These are phyloP conservation scores for Enteromius mattozi DNA, from an alignment of 2,797 vertebrate species.

Conservation along the genomic window DNA sequence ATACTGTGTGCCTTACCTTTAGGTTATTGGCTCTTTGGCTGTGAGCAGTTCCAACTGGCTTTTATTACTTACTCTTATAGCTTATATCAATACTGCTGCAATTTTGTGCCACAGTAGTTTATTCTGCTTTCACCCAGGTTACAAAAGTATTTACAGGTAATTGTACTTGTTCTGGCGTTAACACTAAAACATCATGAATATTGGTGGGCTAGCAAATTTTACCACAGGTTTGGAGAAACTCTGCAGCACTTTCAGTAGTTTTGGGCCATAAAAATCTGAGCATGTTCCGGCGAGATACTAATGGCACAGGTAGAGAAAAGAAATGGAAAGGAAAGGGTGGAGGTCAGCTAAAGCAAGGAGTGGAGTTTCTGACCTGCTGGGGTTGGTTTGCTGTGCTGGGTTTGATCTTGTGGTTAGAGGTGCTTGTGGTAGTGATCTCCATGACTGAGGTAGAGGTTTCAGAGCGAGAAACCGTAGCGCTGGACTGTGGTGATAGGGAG, in stretches of 20 bases:
- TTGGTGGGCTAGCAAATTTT: not conserved
- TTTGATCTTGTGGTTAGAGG: constrained; percentile 89
- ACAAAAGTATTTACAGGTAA: too few relatives aligned
- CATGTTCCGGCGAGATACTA: too few relatives aligned
- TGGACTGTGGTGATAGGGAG: constrained; percentile 95
- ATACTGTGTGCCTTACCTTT: not conserved
- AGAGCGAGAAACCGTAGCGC: constrained; percentile 93
- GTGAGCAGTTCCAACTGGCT: not conserved
- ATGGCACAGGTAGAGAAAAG: not conserved
- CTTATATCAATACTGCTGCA: not conserved
- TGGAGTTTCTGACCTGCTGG: constrained; percentile 83
- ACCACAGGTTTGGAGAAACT: not conserved
- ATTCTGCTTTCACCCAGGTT: not conserved
- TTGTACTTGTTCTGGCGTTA: not conserved
- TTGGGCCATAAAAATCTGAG: too few relatives aligned
- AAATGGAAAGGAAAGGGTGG: not conserved
- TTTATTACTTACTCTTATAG: not conserved
- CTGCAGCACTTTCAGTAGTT: too few relatives aligned
- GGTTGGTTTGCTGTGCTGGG: constrained; percentile 90
- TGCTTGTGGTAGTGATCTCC: constrained; percentile 89
- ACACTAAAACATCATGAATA: not conserved
- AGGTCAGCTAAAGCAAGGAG: not conserved
- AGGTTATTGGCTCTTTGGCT: not conserved
- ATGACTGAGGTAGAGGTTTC: constrained; percentile 97
- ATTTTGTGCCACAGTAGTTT: not conserved